These are phyloP conservation scores for Ochropleura plecta DNA, from an alignment of 2,888 invertebrate genomes.

Conservation along the genomic window DNA sequence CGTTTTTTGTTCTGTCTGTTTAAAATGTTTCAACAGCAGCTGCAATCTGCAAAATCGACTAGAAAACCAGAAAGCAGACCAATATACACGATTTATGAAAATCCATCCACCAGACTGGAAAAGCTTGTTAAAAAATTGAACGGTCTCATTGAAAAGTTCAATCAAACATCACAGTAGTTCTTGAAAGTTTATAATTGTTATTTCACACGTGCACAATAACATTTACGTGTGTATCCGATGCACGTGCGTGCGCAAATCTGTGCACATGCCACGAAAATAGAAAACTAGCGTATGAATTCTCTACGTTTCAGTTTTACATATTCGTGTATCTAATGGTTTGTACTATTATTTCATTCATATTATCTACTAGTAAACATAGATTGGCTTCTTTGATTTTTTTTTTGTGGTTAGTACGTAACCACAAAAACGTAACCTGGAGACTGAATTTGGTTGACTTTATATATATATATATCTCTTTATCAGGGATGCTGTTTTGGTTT, in stretches of 20 bases:
- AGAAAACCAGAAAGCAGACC: conserved; percentile 22
- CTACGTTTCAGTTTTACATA: conserved; percentile 35
- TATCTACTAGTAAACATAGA: conserved; percentile 4
- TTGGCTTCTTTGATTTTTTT: neutral
- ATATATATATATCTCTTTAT: no score
- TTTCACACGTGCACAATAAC: conserved; percentile 51
- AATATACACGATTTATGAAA: conserved; percentile 13
- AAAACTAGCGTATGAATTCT: conserved; percentile 53
- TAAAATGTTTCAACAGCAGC: neutral
- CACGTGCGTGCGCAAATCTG: conserved; percentile 51
- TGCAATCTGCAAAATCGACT: conserved; percentile 2
- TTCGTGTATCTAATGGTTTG: conserved; percentile 9
- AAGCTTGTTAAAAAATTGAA: conserved; percentile 10
- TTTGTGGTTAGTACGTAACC: no score
- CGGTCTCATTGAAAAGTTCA: conserved; percentile 23
- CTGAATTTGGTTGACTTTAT: no score
- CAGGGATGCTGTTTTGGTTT: no score
- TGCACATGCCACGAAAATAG: conserved; percentile 59
- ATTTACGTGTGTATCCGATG: conserved; percentile 53
- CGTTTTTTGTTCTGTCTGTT: neutral
- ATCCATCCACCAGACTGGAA: neutral
- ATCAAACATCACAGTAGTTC: conserved; percentile 32
- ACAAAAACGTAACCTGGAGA: no score
- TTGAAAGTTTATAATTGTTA: conserved; percentile 36
- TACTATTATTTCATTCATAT: conserved; percentile 43